Base-by-base conservation (phyloP, 2,888 invertebrate species). In the Leistus spinibarbis region DNA sequence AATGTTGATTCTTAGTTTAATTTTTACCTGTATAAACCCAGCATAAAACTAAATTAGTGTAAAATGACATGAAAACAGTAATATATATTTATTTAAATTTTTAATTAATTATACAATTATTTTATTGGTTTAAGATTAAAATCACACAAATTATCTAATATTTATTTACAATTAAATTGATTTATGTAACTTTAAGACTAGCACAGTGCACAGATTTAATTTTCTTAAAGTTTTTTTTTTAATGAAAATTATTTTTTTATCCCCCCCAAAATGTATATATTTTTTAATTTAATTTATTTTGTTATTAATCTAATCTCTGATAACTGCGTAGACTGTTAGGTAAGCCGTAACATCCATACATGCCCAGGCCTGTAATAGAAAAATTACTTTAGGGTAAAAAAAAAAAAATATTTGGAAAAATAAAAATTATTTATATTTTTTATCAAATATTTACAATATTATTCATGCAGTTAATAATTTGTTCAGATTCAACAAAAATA, bases 291-390 rank as follows among this genome's bases (percentile, higher is more conserved):
- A 10, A 40, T 40, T 40, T 40, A 2, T 7, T 5, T 10, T 10
- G 27, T 20, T 76, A 65, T 81, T 78, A 85, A 66, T 85, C 82
- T 80, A 85, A 82, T 79, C 82, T 80, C 80, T 84, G 83, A 80
- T 85, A 85, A 80, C 83, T 79, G 81, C 79, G 80, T 79, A 84
- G 79, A 80, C 85, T 85, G 80, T 86, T 85, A 78, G 87, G 88
- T 79, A 93, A 89, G 79, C 93, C 92, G 82, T 93, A 93, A 81
- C 87, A 87, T 83, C 92, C 90, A 85, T 93, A 93, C 81, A 93
- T 89, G 76, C 89, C 84, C 78, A 92, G 87, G 80, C 93, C 93
- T 92, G 86, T 68, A 86, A 86, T 81, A 77, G 79, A 81, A 53
- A 40, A 40, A 40, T 40, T 40, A 7, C 13, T 10, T 40, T 40